Evolutionary conservation across 2,113 vertebrate genomes (phyloP).

Genomic region (Campylorhamphus procurvoides): DNA sequence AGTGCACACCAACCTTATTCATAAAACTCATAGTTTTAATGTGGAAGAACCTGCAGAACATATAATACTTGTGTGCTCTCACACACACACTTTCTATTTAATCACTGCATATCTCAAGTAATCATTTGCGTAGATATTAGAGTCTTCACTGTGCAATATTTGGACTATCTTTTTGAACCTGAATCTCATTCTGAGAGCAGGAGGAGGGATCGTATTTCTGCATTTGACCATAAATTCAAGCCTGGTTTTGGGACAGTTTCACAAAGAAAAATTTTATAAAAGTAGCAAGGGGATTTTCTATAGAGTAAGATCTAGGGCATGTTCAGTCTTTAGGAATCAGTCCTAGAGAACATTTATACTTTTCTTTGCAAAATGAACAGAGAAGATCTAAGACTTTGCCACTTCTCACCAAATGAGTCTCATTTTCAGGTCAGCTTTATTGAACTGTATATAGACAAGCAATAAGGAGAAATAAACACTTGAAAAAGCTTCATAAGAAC

Average conservation of each 20-base stretch:
- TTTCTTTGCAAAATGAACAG: not conserved
- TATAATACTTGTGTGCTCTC: not conserved
- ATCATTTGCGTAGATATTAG: not conserved
- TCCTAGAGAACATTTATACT: not conserved
- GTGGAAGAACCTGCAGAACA: not conserved
- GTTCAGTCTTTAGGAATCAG: not conserved
- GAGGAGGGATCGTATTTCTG: not conserved
- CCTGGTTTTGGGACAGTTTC: not conserved
- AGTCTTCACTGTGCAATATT: not conserved
- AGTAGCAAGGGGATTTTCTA: not conserved
- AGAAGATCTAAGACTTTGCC: not conserved
- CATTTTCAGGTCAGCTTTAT: not conserved
- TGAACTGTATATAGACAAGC: not conserved
- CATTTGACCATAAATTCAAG: not conserved
- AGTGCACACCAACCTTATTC: not conserved
- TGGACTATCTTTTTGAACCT: not conserved
- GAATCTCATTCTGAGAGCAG: not conserved
- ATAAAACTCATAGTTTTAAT: not conserved
- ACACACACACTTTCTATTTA: not conserved
- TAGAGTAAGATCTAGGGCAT: not conserved
- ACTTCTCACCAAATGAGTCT: not conserved
- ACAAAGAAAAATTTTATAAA: not conserved
- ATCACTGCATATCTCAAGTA: not conserved
- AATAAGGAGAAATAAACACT: not conserved
- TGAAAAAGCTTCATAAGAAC: not conserved